Base-by-base conservation (phyloP, 2,888 invertebrate species). In the Candidula unifasciata region DNA sequence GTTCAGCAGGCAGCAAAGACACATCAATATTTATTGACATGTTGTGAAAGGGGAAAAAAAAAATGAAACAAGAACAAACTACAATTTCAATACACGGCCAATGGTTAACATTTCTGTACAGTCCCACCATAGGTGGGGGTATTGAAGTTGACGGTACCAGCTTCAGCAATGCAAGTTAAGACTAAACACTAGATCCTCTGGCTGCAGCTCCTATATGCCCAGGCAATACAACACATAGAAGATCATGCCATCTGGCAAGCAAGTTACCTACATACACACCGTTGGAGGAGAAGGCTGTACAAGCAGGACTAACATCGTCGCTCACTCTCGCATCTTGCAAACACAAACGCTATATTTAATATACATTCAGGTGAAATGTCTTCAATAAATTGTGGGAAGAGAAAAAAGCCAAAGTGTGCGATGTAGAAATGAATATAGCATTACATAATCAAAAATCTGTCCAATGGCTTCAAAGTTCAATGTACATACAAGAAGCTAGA, bases 401-500 rank as follows among this genome's bases (percentile, higher is more conserved):
- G 3, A 18, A 33, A 16, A 69, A 69, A 69, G 69, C 35, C 33
- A 37, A 35, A 68, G 68, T 68, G 68, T 13, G 35, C 35, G 37
- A 35, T 69, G 37, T 52, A 73, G 24, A 73, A 13, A 52, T 52
- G 18, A 52, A 73, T 13, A 21, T 35, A 71, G 37, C 27, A 52
- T 52, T 27, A 73, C n/a, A n/a, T 52, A 73, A 73, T 35, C 27
- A 8, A 52, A 27, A 73, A 52, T 24, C 21, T 33, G 18, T 73
- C 73, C 27, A 73, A 24, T 52, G 44, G 33, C n/a, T 44, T 44
- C 71, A 71, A 71, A 71, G 73, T 44, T 73, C n/a, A 37, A 73
- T 73, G 18, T 73, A 73, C 73, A 73, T 18, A 73, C 2, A 52
- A 13, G 27, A 52, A 64, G 35, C 60, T 37, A 52, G 33, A 66